These are phyloP conservation scores for Coelinius sp. DNA, from an alignment of 2,888 invertebrate genomes.

Conservation along the genomic window DNA sequence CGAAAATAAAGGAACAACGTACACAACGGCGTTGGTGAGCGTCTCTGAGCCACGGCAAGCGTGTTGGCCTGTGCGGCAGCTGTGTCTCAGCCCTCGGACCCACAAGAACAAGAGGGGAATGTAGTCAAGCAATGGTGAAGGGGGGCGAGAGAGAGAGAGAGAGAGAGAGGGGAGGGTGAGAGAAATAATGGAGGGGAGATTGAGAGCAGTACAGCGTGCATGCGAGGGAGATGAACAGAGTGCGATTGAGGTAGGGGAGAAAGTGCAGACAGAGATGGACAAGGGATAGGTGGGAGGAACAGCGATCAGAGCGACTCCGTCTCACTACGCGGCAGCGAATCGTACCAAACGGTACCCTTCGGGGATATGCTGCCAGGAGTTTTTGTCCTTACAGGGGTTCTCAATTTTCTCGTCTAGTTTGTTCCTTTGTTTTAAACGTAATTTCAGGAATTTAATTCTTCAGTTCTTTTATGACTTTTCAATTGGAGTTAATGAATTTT, in stretches of 20 bases:
- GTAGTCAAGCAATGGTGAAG: constrained; percentile 26
- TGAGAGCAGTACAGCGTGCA: constrained; percentile 37
- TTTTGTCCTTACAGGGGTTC: constrained; percentile 52
- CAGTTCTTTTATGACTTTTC: too few relatives aligned
- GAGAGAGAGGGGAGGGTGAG: constrained; percentile 16
- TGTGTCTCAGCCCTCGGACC: constrained; percentile 31
- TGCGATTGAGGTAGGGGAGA: constrained; percentile 8
- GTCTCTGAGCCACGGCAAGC: constrained; percentile 17
- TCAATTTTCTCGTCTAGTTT: constrained; percentile 40
- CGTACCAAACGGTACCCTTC: constrained; percentile 47
- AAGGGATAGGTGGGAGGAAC: constrained; percentile 28
- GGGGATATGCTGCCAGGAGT: constrained; percentile 39
- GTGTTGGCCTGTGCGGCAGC: constrained; percentile 29
- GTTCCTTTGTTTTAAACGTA: background rate
- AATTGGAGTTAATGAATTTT: constrained; percentile 8
- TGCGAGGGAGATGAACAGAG: constrained; percentile 16
- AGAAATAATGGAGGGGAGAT: constrained; percentile 41
- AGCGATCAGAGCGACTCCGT: constrained; percentile 42
- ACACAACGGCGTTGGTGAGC: constrained; percentile 19
- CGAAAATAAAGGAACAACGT: constrained; percentile 8
- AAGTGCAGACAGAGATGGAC: constrained; percentile 25
- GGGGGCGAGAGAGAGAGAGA: too few relatives aligned
- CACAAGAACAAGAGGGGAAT: constrained; percentile 8
- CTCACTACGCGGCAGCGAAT: constrained; percentile 38
- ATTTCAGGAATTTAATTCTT: too few relatives aligned